Evolutionary conservation across 2,888 invertebrate species (phyloP), one percentile per base, ranked within the genome.

Genomic region (Drosophila nr. perissopoda): DNA sequence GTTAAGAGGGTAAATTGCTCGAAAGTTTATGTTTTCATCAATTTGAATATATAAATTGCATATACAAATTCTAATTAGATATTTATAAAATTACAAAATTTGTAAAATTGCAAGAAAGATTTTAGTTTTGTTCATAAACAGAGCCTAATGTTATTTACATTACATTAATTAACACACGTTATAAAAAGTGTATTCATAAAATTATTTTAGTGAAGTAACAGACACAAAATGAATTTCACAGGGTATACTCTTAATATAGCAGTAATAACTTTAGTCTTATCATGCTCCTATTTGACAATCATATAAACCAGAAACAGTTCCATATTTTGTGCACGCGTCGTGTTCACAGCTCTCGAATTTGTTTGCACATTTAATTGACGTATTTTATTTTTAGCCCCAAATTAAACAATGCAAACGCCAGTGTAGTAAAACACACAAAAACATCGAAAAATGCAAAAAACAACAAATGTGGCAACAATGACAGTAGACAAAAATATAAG

Each of bases 361-460:
- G 73, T 85, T 85, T 87, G 62, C 77, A 64, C 79, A 73, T 75
- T 83, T 73, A 80, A 85, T 88, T 85, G 73, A 82, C 83, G 60
- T 63, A 40, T 72, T 73, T 71, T 88, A 85, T 88, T 86, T 85
- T 87, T 77, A 82, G 81, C 59, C 31, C 52, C 73, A 83, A 70
- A 67, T 81, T 70, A 73, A 80, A 84, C 78, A 78, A 67, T 71
- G 69, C 62, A 86, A 73, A 87, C 66, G 63, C 63, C 34, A 63
- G 40, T 51, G 56, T 67, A 71, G 52, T 69, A 74, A 70, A 64
- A 48, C 25, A n/a, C 33, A 36, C 59, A 60, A 49, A 52, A 70
- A 51, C 59, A 62, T 34, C 27, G 51, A 61, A 63, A 60, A 63
- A 57, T 71, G 38, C 57, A 67, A 67, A 62, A 31, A 61, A 42